Conservation (phyloP, 53 echinoderm and acorn worm species). For the Holothuria leucospilota region DNA sequence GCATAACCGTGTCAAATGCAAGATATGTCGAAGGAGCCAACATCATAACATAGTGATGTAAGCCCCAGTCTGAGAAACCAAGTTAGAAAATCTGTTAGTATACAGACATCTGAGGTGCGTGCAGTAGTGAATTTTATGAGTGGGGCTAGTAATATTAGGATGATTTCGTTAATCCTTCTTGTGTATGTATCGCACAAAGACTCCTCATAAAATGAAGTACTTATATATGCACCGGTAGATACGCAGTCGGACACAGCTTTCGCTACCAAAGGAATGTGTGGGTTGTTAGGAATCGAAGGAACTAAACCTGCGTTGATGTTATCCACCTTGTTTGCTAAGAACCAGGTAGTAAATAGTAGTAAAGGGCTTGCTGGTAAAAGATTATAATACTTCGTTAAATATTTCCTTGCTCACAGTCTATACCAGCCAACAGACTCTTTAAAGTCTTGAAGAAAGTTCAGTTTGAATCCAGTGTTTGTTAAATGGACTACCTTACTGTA, state of each 20-base stretch:
- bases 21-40: background rate
- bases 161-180: background rate
- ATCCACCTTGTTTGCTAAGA: slow-evolving; percentile 6
- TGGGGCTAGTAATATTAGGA: background rate
- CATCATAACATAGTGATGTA: background rate
- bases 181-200: no score
- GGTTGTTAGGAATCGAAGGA: background rate
- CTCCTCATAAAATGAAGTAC: no score
- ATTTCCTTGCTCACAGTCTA: background rate
- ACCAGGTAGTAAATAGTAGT: background rate
- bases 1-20: background rate
- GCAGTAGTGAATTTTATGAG: background rate
- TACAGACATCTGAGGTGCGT: no score
- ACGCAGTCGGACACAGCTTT: slow-evolving; percentile 26
- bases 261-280: background rate
- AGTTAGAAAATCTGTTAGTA: no score
- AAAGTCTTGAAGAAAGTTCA: no score
- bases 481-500: no score
- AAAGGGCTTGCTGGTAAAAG: background rate
- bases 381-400: background rate
- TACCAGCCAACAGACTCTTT: background rate
- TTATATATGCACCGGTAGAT: background rate
- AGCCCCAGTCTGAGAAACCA: no score
- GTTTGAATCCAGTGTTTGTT: no score
- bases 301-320: background rate